Conservation (phyloP, 1,140 invertebrate genomes). For the Oedothorax gibbosus region DNA sequence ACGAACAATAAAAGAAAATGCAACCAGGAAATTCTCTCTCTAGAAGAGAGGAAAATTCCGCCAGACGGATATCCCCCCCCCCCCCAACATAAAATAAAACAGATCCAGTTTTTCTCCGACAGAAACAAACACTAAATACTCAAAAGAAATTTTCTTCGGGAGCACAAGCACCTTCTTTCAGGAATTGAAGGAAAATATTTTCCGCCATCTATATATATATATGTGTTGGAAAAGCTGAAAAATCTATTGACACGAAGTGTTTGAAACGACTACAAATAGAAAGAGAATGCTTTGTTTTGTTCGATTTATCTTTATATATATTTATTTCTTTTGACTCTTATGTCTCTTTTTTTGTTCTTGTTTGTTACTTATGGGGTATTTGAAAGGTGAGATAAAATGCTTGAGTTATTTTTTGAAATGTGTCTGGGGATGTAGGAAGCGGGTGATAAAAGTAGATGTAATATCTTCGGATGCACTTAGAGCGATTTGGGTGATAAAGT, state of each 20-base stretch:
- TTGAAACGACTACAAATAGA: conserved; percentile 20
- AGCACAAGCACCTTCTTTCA: conserved; percentile 35
- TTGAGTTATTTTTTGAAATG: not conserved
- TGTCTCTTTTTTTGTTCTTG: not conserved
- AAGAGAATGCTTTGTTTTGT: not conserved
- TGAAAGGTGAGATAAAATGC: conserved; percentile 22
- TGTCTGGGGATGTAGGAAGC: not conserved
- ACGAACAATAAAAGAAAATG: too few relatives aligned
- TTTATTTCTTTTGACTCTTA: conserved; percentile 9
- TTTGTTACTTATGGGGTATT: not conserved
- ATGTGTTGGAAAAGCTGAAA: conserved; percentile 8
- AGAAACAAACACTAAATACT: conserved; percentile 54
- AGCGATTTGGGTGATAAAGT: too few relatives aligned
- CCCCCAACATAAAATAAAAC: conserved; percentile 12
- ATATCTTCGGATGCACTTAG: too few relatives aligned
- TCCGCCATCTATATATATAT: too few relatives aligned
- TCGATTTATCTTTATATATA: conserved; percentile 10
- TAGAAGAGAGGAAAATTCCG: not conserved
- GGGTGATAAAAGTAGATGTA: too few relatives aligned
- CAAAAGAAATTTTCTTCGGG: conserved; percentile 31
- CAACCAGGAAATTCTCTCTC: too few relatives aligned
- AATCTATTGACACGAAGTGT: conserved; percentile 42
- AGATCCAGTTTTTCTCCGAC: not conserved
- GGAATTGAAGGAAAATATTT: not conserved
- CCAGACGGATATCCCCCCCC: not conserved